phyloP scores from a whole-genome alignment of 1,140 invertebrate species.

The Archivesica marissinica region DNA sequence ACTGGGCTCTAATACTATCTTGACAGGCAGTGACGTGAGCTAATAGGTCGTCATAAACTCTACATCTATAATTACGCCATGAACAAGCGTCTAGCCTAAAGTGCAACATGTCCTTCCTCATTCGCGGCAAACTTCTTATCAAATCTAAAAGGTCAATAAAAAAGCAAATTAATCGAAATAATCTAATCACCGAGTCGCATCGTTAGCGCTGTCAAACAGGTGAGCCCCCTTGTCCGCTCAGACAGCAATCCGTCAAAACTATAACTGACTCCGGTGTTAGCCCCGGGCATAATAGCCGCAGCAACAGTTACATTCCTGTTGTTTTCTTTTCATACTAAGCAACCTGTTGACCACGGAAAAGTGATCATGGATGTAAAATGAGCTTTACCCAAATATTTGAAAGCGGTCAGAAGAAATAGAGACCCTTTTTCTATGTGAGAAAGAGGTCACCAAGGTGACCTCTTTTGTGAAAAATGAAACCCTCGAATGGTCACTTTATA shows the following conservation, averaged over 20 bases:
- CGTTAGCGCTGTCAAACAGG: constrained; percentile 46
- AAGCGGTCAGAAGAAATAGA: constrained; percentile 26
- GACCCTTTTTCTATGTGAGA: constrained; percentile 46
- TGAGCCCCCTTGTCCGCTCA: constrained; percentile 13
- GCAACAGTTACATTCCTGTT: constrained; percentile 4
- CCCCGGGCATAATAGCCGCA: not conserved
- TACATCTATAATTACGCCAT: constrained; percentile 1
- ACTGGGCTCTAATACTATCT: constrained; percentile 36
- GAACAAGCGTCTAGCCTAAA: constrained; percentile 8
- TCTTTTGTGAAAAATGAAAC: constrained; percentile 55
- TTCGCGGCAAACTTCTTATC: constrained; percentile 23
- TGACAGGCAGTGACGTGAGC: constrained; percentile 45
- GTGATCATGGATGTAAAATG: not conserved
- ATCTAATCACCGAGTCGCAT: constrained; percentile 50
- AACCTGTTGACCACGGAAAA: constrained; percentile 20
- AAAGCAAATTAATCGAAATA: constrained; percentile 55
- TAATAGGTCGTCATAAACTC: constrained; percentile 41
- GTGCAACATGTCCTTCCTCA: constrained; percentile 4
- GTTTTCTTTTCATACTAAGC: not conserved
- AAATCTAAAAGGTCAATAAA: constrained; percentile 30
- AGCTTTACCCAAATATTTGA: constrained; percentile 40
- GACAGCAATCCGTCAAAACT: constrained; percentile 44
- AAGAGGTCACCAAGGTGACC: constrained; percentile 50
- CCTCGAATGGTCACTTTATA: constrained; percentile 51
- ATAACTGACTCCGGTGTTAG: constrained; percentile 30